Evolutionary conservation across 2,888 invertebrate species (phyloP).

Genomic region (Sinotaia quadrata): DNA sequence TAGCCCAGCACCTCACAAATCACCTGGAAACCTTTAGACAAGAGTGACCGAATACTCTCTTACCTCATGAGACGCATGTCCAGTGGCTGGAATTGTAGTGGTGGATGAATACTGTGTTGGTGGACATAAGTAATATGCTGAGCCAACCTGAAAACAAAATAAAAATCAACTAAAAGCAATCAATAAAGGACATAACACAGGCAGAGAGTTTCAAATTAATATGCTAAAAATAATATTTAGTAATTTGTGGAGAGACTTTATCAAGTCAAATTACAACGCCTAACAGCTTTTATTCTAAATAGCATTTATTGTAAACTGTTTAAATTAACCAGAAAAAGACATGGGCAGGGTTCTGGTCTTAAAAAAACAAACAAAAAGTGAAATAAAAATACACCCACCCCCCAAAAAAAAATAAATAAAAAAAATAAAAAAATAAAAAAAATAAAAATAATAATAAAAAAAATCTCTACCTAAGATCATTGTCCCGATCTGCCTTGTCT

Average conservation of each 20-base stretch:
- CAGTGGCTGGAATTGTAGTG: slow-evolving; percentile 81
- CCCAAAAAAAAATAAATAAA: neutral
- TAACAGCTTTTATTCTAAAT: no score
- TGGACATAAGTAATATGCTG: slow-evolving; percentile 99
- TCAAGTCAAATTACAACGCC: no score
- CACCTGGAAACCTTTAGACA: neutral
- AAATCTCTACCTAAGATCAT: slow-evolving; percentile 77
- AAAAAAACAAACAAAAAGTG: neutral
- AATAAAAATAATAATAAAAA: neutral
- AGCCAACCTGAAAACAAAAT: slow-evolving; percentile 79
- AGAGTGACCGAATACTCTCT: neutral
- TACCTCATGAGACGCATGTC: slow-evolving; percentile 90
- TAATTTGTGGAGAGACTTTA: no score
- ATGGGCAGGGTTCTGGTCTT: neutral
- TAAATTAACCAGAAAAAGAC: neutral
- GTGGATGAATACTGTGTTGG: slow-evolving; percentile 90
- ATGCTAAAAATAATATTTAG: neutral
- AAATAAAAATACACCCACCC: neutral
- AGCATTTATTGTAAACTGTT: no score
- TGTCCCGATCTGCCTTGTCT: slow-evolving; percentile 80
- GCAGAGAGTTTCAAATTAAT: neutral
- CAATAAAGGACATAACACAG: neutral
- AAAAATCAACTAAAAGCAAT: neutral
- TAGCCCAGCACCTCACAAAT: no score
- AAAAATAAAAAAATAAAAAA: no score